A percentile compares a stretch with the other conserved stretches of the same genome.
Evolutionary conservation across 2,888 invertebrate genomes (phyloP).

Genomic region (Drosophila anomelani): DNA sequence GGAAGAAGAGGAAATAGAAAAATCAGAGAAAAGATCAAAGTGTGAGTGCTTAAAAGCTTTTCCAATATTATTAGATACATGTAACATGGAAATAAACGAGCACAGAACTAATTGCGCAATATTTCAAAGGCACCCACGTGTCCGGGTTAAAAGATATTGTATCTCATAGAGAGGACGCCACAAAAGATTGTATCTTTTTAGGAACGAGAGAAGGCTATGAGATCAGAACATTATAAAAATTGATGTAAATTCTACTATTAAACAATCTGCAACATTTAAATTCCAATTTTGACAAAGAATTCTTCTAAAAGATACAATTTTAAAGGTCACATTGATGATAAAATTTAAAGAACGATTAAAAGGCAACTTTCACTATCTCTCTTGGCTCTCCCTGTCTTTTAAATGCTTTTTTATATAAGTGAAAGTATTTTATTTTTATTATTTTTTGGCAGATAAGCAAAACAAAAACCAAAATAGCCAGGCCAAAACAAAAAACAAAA

Average conservation of each 20-base stretch:
- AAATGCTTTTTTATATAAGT: slow-evolving; percentile 43
- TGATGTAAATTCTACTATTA: background rate
- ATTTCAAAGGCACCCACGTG: slow-evolving; percentile 40
- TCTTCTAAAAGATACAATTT: background rate
- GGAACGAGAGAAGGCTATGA: background rate
- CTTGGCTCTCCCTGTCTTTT: slow-evolving; percentile 11
- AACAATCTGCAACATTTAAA: background rate
- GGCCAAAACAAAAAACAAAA: slow-evolving; percentile 20
- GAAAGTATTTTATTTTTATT: slow-evolving; percentile 31
- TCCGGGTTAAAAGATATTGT: slow-evolving; percentile 9
- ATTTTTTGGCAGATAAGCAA: slow-evolving; percentile 34
- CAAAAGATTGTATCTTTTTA: background rate
- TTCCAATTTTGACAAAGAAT: background rate
- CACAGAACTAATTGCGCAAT: slow-evolving; percentile 42
- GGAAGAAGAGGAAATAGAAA: background rate
- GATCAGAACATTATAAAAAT: background rate
- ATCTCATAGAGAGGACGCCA: background rate
- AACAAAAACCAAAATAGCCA: slow-evolving; percentile 46
- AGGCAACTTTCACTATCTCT: slow-evolving; percentile 38
- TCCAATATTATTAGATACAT: slow-evolving; percentile 3
- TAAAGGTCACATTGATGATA: slow-evolving; percentile 13
- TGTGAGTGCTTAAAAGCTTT: slow-evolving; percentile 15
- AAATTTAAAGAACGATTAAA: slow-evolving; percentile 13
- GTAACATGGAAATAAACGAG: slow-evolving; percentile 10
- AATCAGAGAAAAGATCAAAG: slow-evolving; percentile 1